These are phyloP conservation scores for Isurus oxyrinchus DNA, from an alignment of 2,113 vertebrate species.

Conservation along the genomic window DNA sequence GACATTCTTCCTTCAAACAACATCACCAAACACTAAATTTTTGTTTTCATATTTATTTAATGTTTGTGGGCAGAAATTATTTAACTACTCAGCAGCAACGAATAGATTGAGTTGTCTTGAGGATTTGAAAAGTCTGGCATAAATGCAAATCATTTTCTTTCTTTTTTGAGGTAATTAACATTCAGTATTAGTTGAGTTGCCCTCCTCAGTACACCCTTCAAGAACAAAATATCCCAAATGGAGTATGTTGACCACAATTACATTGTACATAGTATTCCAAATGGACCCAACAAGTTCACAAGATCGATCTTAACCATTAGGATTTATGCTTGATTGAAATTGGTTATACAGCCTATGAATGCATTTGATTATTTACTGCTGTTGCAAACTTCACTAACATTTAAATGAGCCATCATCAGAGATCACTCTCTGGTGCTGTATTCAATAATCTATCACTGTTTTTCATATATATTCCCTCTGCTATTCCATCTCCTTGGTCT, in stretches of 20 bases:
- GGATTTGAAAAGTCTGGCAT: background rate
- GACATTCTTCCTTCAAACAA: background rate
- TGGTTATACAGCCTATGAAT: background rate
- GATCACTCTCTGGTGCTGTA: background rate
- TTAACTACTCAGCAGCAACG: background rate
- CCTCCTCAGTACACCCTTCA: background rate
- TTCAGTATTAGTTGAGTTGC: background rate
- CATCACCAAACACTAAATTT: background rate
- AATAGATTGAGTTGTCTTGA: background rate
- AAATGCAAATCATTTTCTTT: background rate
- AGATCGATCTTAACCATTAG: background rate
- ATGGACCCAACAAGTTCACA: background rate
- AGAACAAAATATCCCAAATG: background rate
- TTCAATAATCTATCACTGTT: background rate
- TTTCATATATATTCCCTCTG: background rate
- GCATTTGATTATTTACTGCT: background rate
- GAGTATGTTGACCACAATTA: background rate
- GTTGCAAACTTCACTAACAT: background rate
- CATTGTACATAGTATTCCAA: background rate
- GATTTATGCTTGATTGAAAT: background rate
- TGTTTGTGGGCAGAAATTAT: background rate
- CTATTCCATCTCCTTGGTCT: background rate
- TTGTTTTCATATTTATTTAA: background rate
- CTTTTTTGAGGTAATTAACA: background rate
- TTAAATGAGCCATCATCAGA: background rate